Evolutionary conservation across 2,113 vertebrate species (phyloP), one percentile per base, ranked within the genome.

Genomic region (Psilopogon haemacephalus): DNA sequence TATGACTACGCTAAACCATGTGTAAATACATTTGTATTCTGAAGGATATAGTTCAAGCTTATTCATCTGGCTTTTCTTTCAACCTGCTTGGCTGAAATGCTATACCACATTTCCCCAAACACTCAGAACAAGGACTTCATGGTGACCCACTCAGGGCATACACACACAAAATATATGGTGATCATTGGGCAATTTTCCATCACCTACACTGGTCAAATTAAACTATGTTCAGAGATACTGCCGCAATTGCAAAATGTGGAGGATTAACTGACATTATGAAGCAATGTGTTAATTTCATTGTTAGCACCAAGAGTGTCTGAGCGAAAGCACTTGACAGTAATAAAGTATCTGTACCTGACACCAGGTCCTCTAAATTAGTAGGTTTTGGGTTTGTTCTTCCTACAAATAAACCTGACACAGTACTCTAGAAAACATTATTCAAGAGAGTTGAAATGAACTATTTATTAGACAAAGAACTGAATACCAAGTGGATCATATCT

Each of bases 41-140:
- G 5, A 50, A 50, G 63, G 5, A 3, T 2, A 33, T 0, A 52
- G 15, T 0, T 3, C 42, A 9, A 9, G 7, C 13, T 44, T 72
- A 44, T 5, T 4, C 50, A 30, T 15, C 63, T 21, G 21, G 5
- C 11, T 40, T 68, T 54, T 18, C 33, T 30, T 79, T n/a, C 42
- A 19, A 23, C 4, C 23, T 59, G 20, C 42, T 48, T 33, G 30
- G 9, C 24, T 30, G 44, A 65, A 11, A 54, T 0, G 1, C 15
- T 33, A 50, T 4, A 2, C 28, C 24, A 44, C 7, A 42, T 19
- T 8, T 67, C 8, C 28, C 35, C 32, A 30, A 32, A 13, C 19
- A 5, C 20, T 62, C 19, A 12, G 21, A 9, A 8, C 9, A 72
- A 55, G 63, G 56, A 35, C 44, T n/a, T 40, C 8, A 12, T 11